These are phyloP conservation scores for Ardeotis arabs DNA, from an alignment of 2,113 vertebrate genomes.

Conservation along the genomic window DNA sequence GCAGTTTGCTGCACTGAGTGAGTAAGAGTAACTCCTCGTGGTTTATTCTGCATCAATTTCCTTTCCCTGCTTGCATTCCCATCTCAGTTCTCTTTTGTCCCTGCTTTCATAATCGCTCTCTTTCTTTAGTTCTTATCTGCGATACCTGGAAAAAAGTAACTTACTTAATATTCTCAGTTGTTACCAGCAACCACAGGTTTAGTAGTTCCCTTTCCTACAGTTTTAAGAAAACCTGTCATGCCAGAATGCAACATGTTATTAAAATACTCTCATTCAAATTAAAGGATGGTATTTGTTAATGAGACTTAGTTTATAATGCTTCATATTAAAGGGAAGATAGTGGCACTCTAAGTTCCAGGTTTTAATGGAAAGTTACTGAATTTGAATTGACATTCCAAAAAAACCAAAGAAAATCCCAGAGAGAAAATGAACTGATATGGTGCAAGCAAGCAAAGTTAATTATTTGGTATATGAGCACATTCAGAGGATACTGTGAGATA, in stretches of 20 bases:
- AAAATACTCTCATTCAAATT: background rate
- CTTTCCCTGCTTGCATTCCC: background rate
- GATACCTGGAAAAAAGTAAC: background rate
- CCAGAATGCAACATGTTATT: background rate
- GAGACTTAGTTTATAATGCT: background rate
- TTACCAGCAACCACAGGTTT: background rate
- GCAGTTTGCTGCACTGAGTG: background rate
- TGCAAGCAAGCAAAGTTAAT: background rate
- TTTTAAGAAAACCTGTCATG: background rate
- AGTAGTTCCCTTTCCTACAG: background rate
- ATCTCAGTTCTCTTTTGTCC: background rate
- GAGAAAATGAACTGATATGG: background rate
- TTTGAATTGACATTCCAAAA: background rate
- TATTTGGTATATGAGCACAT: background rate
- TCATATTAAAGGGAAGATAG: background rate
- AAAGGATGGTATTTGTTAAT: background rate
- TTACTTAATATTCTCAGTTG: background rate
- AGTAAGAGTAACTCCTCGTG: background rate
- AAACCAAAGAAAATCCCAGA: background rate
- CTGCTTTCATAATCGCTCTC: background rate
- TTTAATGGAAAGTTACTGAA: background rate
- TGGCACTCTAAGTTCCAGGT: background rate
- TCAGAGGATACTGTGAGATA: background rate
- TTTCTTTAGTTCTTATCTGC: background rate
- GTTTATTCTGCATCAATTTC: background rate